Evolutionary conservation across 2,113 vertebrate genomes (phyloP), one percentile per base, ranked within the genome.

Genomic region (Lamprotornis superbus): DNA sequence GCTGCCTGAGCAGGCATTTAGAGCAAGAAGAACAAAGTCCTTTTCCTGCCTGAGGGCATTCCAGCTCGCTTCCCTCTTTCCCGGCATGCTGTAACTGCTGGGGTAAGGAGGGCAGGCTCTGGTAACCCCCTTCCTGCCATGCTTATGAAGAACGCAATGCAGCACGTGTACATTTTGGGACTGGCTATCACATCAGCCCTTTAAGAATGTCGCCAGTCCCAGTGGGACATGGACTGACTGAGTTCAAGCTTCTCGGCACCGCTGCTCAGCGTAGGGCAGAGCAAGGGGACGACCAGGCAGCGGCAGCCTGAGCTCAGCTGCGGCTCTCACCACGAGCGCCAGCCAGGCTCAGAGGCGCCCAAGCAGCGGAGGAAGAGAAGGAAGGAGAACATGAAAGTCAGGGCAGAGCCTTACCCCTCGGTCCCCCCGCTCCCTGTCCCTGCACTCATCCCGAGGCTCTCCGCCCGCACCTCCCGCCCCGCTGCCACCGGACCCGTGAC

Each of bases 401-500:
- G 20, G n/a, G 37, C 50, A n/a, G 11, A 61, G n/a, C 24, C 33
- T 64, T 24, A 7, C 5, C 9, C 0, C 19, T 53, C 18, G 23
- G 10, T 40, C 6, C 16, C 46, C 30, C 40, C 4, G 46, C 67
- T 67, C 75, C 11, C 42, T 10, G 19, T 11, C 42, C 70, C 11
- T 0, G 4, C 56, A 15, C 37, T 3, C 11, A 1, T 10, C 25
- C 55, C 31, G 50, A 3, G 25, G 44, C 30, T 1, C 39, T 22
- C 39, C 35, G 15, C 2, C 2, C 2, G 33, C 39, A 11, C 19
- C 24, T 21, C 69, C n/a, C 11, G 46, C 35, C 12, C 59, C 37
- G 63, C 31, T 0, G 2, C 87, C 55, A 5, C 6, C 53, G 18
- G 9, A 18, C 47, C 37, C 15, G 1, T 1, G 40, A 28, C 39